phyloP scores from a whole-genome alignment of 2,888 invertebrate species.

The Balanococcus diminutus region DNA sequence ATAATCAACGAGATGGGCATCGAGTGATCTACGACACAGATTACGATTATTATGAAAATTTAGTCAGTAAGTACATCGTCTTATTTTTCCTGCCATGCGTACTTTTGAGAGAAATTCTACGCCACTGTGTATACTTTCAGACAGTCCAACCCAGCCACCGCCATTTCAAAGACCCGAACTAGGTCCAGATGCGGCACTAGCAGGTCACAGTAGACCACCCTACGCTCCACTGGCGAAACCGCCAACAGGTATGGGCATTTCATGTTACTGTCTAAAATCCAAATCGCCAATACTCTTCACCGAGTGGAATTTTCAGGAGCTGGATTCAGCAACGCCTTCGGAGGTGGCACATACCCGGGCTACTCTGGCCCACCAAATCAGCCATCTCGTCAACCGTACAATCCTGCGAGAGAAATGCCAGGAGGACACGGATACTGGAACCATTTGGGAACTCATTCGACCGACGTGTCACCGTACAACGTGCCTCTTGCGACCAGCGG shows the following conservation, averaged over 20 bases:
- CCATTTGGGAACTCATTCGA: slow-evolving; percentile 9
- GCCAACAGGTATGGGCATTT: background rate
- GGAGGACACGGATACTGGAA: slow-evolving; percentile 31
- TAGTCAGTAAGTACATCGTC: slow-evolving; percentile 77
- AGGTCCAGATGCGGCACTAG: slow-evolving; percentile 63
- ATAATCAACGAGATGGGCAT: slow-evolving; percentile 86
- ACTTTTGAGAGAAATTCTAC: no score
- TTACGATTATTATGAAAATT: slow-evolving; percentile 91
- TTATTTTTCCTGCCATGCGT: background rate
- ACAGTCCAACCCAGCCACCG: slow-evolving; percentile 29
- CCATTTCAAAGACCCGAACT: slow-evolving; percentile 61
- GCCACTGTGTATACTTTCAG: no score
- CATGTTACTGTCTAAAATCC: background rate
- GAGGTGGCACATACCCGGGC: slow-evolving; percentile 59
- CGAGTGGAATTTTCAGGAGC: slow-evolving; percentile 48
- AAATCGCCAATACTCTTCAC: background rate
- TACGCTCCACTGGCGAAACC: slow-evolving; percentile 55
- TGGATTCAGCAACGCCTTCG: slow-evolving; percentile 60
- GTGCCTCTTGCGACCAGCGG: background rate
- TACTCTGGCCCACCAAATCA: slow-evolving; percentile 54
- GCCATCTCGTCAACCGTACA: background rate
- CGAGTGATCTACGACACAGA: slow-evolving; percentile 87
- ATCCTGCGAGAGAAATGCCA: slow-evolving; percentile 37
- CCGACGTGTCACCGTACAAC: background rate
- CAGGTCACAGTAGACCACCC: slow-evolving; percentile 61